A percentile compares a stretch with the other conserved stretches of the same genome.
These are phyloP conservation scores for Rhinogobius similis DNA, from an alignment of 2,113 vertebrate species.

Conservation along the genomic window DNA sequence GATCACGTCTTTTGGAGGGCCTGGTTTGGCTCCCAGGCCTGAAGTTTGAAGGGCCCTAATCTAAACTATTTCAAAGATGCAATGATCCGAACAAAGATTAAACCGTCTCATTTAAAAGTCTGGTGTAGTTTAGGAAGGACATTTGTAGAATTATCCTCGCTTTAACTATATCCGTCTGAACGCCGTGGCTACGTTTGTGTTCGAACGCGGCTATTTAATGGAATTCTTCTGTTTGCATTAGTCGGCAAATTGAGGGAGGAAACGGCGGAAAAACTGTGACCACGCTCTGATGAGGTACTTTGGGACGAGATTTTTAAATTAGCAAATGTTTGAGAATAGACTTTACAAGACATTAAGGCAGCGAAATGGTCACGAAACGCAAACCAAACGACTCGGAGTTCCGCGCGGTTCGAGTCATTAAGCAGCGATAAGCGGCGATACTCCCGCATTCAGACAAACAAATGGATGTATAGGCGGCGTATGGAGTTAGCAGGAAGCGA, in stretches of 20 bases:
- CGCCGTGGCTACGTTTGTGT: slow-evolving; percentile 20
- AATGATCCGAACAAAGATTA: background rate
- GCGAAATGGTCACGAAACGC: background rate
- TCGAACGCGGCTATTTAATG: background rate
- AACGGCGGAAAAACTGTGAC: background rate
- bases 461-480: background rate
- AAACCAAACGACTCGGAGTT: background rate
- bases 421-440: background rate
- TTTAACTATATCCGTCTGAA: slow-evolving; percentile 17
- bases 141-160: slow-evolving; percentile 51
- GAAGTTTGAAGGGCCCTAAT: too few species aligned
- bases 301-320: slow-evolving; percentile 2
- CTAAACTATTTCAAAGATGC: background rate
- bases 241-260: slow-evolving; percentile 5
- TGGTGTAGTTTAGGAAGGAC: slow-evolving; percentile 35
- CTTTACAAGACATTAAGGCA: background rate
- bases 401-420: background rate
- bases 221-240: slow-evolving; percentile 21
- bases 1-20: too few species aligned
- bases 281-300: background rate
- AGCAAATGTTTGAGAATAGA: slow-evolving; percentile 36
- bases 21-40: too few species aligned
- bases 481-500: background rate
- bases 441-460: background rate
- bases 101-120: background rate